Evolutionary conservation across 2,113 vertebrate genomes (phyloP).

Genomic region (Stegastes partitus): DNA sequence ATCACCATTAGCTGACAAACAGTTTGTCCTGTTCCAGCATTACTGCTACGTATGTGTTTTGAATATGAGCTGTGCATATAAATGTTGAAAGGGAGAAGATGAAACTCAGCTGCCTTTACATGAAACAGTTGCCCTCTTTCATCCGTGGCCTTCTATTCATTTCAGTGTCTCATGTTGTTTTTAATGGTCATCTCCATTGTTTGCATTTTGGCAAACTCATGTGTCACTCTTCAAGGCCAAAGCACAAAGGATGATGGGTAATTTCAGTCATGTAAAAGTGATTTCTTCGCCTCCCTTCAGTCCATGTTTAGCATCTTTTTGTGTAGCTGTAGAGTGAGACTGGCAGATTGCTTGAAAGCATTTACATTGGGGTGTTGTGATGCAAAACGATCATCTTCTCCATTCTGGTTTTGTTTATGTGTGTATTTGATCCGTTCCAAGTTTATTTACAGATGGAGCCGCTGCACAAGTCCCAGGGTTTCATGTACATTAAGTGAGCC

Average conservation of each 20-base stretch:
- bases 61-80: slow-evolving; percentile 43
- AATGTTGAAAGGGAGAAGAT: slow-evolving; percentile 54
- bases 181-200: slow-evolving; percentile 9
- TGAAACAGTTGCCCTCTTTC: slow-evolving; percentile 29
- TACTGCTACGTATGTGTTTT: slow-evolving; percentile 41
- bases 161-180: slow-evolving; percentile 13
- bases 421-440: background rate
- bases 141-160: slow-evolving; percentile 24
- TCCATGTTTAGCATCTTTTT: slow-evolving; percentile 50
- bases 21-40: slow-evolving; percentile 22
- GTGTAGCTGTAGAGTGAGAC: slow-evolving; percentile 44
- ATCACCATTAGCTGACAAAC: slow-evolving; percentile 32
- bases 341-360: slow-evolving; percentile 50
- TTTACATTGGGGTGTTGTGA: slow-evolving; percentile 66
- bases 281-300: slow-evolving; percentile 56
- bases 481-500: background rate
- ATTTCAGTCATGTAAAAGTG: slow-evolving; percentile 67
- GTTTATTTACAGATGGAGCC: slow-evolving; percentile 21
- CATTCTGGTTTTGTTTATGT: background rate
- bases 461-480: slow-evolving; percentile 52
- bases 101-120: slow-evolving; percentile 49
- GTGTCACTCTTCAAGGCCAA: slow-evolving; percentile 24
- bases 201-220: slow-evolving; percentile 36
- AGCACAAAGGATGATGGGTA: slow-evolving; percentile 56
- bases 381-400: background rate